Evolutionary conservation across 2,113 vertebrate genomes (phyloP).

Genomic region (Terrapene triunguis): DNA sequence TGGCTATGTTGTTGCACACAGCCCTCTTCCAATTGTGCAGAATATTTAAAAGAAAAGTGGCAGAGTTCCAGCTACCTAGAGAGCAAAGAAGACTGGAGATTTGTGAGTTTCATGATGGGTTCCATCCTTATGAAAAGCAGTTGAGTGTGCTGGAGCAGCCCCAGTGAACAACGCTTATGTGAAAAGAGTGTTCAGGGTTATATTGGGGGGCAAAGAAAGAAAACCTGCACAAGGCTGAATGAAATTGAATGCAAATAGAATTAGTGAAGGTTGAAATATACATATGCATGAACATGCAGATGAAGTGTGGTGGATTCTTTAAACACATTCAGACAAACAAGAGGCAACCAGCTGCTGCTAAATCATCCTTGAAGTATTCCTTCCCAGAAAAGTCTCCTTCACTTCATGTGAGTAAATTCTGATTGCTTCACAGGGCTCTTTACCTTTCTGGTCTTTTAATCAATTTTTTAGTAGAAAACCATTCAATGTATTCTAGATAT

Average conservation of each 20-base stretch:
- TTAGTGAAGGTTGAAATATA: neutral
- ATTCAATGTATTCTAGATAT: neutral
- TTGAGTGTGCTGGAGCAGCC: neutral
- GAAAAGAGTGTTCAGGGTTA: neutral
- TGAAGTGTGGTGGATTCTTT: neutral
- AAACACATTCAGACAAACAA: conserved; percentile 5
- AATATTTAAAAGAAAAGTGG: neutral
- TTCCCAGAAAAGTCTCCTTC: neutral
- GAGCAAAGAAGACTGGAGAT: neutral
- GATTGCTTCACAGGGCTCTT: neutral
- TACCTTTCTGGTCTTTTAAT: conserved; percentile 30
- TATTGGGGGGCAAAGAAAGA: rapidly evolving
- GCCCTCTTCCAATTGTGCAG: neutral
- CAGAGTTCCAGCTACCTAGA: neutral
- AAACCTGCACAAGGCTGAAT: neutral
- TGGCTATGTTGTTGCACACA: neutral
- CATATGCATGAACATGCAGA: neutral
- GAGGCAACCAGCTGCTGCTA: neutral
- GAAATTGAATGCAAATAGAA: neutral
- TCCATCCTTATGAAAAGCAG: neutral
- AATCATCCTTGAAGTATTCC: neutral
- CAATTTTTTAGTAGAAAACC: neutral
- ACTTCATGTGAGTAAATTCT: neutral
- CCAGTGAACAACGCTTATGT: neutral
- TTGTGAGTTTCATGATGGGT: neutral